A percentile compares a stretch with the other conserved stretches of the same genome.
These are phyloP conservation scores for Brachypterus glaber DNA, from an alignment of 2,888 invertebrate genomes.

Conservation along the genomic window DNA sequence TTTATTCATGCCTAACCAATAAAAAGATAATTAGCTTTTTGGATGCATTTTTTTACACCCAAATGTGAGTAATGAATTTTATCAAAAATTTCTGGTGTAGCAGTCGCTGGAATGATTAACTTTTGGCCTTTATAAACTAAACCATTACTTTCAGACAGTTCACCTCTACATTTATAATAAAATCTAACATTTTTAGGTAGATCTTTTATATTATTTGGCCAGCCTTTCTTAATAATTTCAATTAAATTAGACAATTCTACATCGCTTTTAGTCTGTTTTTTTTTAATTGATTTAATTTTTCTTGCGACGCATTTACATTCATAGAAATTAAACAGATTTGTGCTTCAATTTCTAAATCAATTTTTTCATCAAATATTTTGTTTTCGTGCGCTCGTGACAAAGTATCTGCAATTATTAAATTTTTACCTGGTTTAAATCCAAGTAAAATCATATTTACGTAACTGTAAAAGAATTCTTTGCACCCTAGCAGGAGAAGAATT, in stretches of 20 bases:
- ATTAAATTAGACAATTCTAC: too few relatives aligned
- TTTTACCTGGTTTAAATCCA: constrained; percentile 17
- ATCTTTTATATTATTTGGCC: constrained; percentile 10
- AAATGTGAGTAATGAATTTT: too few relatives aligned
- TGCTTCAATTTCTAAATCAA: constrained; percentile 12
- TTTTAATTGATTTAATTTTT: constrained; percentile 7
- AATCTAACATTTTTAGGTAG: not conserved
- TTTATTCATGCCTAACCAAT: too few relatives aligned
- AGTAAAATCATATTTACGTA: constrained; percentile 14
- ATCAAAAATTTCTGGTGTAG: too few relatives aligned
- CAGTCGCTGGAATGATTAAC: too few relatives aligned
- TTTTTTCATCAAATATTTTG: constrained; percentile 9
- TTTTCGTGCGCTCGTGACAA: constrained; percentile 12
- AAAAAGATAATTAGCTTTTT: too few relatives aligned
- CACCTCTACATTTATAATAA: too few relatives aligned
- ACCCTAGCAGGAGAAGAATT: constrained; percentile 14
- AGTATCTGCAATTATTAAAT: constrained; percentile 17
- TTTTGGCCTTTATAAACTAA: too few relatives aligned
- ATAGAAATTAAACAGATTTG: constrained; percentile 11
- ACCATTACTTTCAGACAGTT: too few relatives aligned
- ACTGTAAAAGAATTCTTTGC: constrained; percentile 16
- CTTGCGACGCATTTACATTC: constrained; percentile 2
- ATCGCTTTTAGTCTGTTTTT: constrained; percentile 4
- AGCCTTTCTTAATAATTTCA: constrained; percentile 9
- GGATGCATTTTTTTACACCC: too few relatives aligned